Base-by-base conservation (phyloP, 2,888 invertebrate species). In the Agriopis leucophaearia region DNA sequence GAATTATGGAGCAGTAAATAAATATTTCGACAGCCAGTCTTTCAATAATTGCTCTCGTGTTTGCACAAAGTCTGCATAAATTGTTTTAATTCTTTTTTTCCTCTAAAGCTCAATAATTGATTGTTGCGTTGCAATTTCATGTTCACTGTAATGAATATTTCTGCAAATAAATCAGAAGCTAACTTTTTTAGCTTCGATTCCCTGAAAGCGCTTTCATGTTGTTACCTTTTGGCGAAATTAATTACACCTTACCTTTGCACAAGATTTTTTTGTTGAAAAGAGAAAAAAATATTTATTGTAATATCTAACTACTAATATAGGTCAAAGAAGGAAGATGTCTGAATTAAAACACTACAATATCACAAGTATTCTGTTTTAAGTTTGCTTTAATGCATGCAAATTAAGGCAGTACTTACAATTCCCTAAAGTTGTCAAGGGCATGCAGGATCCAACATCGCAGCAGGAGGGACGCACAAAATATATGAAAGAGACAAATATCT, bases 401-500 rank as follows among this genome's bases (percentile, higher is more conserved):
- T 67, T 52, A 48, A 77, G 77, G 79, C 81, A 82, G 85, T 94
- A 94, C 93, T 94, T 90, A 93, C 93, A 84, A 93, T 92, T 80
- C 93, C 92, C 93, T 94, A 92, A 64, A 85, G 89, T 84, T 84
- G 89, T 79, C 85, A 90, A 88, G 84, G 80, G 85, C 93, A 92
- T 94, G 93, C 93, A 88, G 92, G 91, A 79, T 92, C 92, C 93
- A 77, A 88, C 83, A 76, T 83, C 84, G 82, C 79, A 80, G 79
- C 78, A 73, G 85, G 78, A 76, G 80, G 88, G 82, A 85, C 84
- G 92, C 90, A 90, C 82, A 88, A 89, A 27, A 91, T 86, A 88
- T 87, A 88, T 76, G 82, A 85, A 88, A 87, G 77, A 87, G 81
- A 82, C 82, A 85, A 81, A 83, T 74, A 70, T 71, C 78, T 78